These are phyloP conservation scores for Thymelicus acteon DNA, from an alignment of 2,888 invertebrate species.

Conservation along the genomic window DNA sequence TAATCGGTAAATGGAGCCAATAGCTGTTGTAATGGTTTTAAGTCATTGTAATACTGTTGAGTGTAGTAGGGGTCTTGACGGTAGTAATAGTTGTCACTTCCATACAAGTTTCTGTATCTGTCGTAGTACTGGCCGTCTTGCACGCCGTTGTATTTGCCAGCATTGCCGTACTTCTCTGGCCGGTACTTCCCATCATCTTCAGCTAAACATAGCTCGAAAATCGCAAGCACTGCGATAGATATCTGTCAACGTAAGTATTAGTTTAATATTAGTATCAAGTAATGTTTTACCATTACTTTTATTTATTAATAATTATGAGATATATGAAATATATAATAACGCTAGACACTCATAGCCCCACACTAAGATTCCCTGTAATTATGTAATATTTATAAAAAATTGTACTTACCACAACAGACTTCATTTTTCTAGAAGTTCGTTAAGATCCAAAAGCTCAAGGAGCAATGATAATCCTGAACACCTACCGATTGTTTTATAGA, in stretches of 20 bases:
- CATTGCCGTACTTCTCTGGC: conserved; percentile 62
- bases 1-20: conserved; percentile 59
- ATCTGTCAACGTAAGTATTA: conserved; percentile 40
- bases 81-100: conserved; percentile 57
- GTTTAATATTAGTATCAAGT: too few relatives aligned
- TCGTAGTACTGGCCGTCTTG: conserved; percentile 57
- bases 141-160: conserved; percentile 53
- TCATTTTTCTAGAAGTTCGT: conserved; percentile 63
- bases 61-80: conserved; percentile 58
- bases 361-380: not conserved
- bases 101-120: conserved; percentile 50
- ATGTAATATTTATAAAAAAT: conserved; percentile 2
- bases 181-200: conserved; percentile 78
- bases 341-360: too few relatives aligned
- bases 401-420: conserved; percentile 67
- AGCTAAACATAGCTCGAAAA: conserved; percentile 47
- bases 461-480: conserved; percentile 63
- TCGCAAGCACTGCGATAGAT: conserved; percentile 38
- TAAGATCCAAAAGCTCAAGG: conserved; percentile 51
- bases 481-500: conserved; percentile 71
- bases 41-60: conserved; percentile 57
- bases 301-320: too few relatives aligned
- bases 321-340: too few relatives aligned
- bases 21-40: conserved; percentile 56
- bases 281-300: too few relatives aligned